Percentiles rank a stretch among this genome's conserved stretches.
These are phyloP conservation scores for Hydraecia micacea DNA, from an alignment of 2,888 invertebrate genomes.

Conservation along the genomic window DNA sequence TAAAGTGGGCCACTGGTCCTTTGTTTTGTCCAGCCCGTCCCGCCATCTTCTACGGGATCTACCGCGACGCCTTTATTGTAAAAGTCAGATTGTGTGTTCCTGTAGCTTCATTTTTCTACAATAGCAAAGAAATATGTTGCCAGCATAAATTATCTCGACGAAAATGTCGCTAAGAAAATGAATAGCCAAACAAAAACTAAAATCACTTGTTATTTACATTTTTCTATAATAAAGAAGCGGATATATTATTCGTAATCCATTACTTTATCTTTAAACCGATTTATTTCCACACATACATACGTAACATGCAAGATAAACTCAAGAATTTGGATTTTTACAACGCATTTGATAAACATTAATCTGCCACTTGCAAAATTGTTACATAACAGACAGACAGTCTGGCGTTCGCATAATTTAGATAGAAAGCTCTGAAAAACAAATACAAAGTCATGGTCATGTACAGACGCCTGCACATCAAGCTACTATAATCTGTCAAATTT, in stretches of 20 bases:
- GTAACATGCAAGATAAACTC: conserved; percentile 23
- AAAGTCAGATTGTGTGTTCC: neutral
- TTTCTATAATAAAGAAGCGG: neutral
- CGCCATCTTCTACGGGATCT: too few relatives aligned
- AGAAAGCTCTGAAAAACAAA: conserved; percentile 43
- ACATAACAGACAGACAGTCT: neutral
- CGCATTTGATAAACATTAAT: conserved; percentile 33
- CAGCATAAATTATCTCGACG: neutral
- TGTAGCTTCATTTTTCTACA: neutral
- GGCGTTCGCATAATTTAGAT: conserved; percentile 14
- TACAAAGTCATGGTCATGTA: conserved; percentile 35
- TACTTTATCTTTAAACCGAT: conserved; percentile 31
- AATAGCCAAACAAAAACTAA: neutral
- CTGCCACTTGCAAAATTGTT: conserved; percentile 15
- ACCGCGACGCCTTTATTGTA: neutral
- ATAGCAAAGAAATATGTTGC: neutral
- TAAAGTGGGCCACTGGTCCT: too few relatives aligned
- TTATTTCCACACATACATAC: conserved; percentile 16
- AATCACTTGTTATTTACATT: neutral
- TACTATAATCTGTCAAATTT: too few relatives aligned
- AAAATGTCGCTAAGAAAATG: neutral
- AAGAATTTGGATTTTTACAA: conserved; percentile 28
- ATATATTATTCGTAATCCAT: conserved; percentile 28
- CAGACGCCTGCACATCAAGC: too few relatives aligned
- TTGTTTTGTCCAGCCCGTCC: too few relatives aligned